phyloP scores from a whole-genome alignment of 2,888 invertebrate genomes.

The Zaprionus bogoriensis region DNA sequence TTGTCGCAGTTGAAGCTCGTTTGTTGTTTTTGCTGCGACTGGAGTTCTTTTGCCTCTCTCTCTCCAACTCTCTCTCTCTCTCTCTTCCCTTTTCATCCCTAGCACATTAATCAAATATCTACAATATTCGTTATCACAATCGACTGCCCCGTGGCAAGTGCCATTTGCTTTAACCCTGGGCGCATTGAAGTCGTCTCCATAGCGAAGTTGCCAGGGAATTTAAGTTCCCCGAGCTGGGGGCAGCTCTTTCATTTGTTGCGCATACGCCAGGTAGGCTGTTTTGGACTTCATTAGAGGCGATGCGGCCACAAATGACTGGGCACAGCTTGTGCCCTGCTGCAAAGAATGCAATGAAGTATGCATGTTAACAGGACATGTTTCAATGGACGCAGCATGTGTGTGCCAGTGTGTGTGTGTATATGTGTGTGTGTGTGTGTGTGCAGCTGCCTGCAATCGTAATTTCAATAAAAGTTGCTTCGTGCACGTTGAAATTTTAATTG shows the following conservation, averaged over 20 bases:
- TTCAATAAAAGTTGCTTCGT: slow-evolving; percentile 79
- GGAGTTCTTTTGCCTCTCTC: background rate
- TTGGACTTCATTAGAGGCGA: slow-evolving; percentile 63
- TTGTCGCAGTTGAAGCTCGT: slow-evolving; percentile 63
- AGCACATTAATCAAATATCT: slow-evolving; percentile 69
- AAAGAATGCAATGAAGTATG: slow-evolving; percentile 58
- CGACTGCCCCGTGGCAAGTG: slow-evolving; percentile 6
- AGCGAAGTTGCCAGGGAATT: slow-evolving; percentile 4
- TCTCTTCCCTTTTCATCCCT: background rate
- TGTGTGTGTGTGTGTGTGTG: slow-evolving; percentile 28
- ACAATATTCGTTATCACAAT: slow-evolving; percentile 43
- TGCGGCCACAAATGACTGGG: slow-evolving; percentile 28
- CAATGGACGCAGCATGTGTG: slow-evolving; percentile 18
- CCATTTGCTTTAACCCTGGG: slow-evolving; percentile 19
- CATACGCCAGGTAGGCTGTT: no score
- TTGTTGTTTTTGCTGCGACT: background rate
- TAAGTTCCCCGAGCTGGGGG: slow-evolving; percentile 12
- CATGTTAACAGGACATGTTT: slow-evolving; percentile 45
- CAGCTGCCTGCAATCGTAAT: slow-evolving; percentile 67
- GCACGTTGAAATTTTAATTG: slow-evolving; percentile 78
- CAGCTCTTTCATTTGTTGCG: no score
- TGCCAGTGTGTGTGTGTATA: slow-evolving; percentile 5
- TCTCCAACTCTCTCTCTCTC: no score
- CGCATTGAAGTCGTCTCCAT: background rate
- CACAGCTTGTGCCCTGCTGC: slow-evolving; percentile 22